Conservation (phyloP, 2,797 vertebrate genomes). For the Molossus alvarezi region DNA sequence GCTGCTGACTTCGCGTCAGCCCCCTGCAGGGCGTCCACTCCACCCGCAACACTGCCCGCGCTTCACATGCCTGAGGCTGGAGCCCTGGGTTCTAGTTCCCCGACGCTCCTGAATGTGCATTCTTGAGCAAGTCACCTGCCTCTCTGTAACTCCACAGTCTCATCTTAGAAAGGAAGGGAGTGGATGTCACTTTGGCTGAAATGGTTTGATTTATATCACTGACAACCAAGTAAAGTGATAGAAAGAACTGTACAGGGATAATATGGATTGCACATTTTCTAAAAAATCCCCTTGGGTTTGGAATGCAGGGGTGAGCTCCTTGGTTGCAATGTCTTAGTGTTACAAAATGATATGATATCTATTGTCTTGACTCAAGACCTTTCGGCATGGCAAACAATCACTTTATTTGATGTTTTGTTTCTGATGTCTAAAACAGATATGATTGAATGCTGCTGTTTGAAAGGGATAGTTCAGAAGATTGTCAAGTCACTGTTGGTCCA, state of each 20-base stretch:
- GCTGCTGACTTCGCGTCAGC: accelerated
- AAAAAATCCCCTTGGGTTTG: background rate
- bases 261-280: background rate
- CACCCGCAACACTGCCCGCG: accelerated
- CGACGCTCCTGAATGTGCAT: accelerated
- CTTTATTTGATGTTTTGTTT: background rate
- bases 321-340: background rate
- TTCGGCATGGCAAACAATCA: background rate
- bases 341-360: background rate
- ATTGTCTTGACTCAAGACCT: background rate
- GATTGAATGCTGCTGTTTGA: background rate
- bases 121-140: background rate
- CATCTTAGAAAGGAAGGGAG: background rate
- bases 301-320: background rate
- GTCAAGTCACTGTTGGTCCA: background rate
- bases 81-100: background rate
- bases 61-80: accelerated
- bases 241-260: background rate
- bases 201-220: background rate
- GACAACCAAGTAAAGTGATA: background rate
- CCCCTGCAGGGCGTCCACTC: background rate
- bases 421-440: background rate
- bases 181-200: background rate
- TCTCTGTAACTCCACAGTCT: background rate
- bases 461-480: background rate